These are phyloP conservation scores for Pampus argenteus DNA, from an alignment of 2,797 vertebrate species.

Conservation along the genomic window DNA sequence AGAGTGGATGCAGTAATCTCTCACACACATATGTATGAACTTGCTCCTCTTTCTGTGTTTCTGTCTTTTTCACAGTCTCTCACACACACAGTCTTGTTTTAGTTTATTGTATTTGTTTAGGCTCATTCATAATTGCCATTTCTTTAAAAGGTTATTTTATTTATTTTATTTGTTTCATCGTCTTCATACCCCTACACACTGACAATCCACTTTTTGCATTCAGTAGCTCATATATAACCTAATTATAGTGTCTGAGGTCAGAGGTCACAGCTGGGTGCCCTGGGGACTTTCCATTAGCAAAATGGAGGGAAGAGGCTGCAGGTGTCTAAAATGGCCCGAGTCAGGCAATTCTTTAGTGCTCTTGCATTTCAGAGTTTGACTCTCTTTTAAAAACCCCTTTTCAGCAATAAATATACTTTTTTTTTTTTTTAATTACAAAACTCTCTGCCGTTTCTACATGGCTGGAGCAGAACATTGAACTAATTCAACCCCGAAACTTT, in stretches of 20 bases:
- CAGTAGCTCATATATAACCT: conserved; percentile 69
- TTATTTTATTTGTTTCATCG: conserved; percentile 12
- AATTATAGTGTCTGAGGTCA: conserved; percentile 76
- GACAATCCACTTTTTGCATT: conserved; percentile 29
- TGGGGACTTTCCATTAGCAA: conserved; percentile 68
- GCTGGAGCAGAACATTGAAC: background rate
- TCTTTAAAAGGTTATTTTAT: too few species aligned
- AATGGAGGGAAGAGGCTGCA: conserved; percentile 74
- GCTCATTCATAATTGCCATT: background rate
- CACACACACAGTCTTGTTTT: background rate
- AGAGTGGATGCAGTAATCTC: background rate
- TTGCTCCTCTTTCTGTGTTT: background rate
- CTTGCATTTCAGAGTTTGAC: background rate
- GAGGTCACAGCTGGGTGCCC: conserved; percentile 81
- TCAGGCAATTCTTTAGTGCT: conserved; percentile 2
- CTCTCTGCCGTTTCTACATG: too few species aligned
- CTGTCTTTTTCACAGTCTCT: background rate
- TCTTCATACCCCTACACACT: conserved; percentile 10
- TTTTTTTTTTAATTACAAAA: background rate
- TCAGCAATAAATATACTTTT: background rate
- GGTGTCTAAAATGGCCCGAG: conserved; percentile 57
- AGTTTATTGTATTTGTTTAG: background rate
- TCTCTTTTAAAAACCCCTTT: background rate
- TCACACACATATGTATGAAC: conserved; percentile 7
- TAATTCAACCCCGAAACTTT: conserved; percentile 14